Evolutionary conservation across 2,113 vertebrate genomes (phyloP), one percentile per base, ranked within the genome.

Genomic region (Salminus brasiliensis): DNA sequence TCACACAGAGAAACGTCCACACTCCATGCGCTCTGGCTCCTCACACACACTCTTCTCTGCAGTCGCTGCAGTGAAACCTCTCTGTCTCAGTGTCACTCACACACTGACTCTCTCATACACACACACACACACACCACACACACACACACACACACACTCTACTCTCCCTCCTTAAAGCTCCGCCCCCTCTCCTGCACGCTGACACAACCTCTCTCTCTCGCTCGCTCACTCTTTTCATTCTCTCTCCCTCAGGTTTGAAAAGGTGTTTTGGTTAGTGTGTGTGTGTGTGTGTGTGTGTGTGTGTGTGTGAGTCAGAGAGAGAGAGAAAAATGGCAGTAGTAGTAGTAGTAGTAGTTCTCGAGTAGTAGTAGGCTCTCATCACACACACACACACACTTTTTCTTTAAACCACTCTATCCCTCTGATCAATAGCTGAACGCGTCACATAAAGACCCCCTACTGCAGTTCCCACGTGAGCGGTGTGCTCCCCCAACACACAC

Each of bases 341-440:
- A n/a, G n/a, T n/a, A n/a, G n/a, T n/a, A n/a, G n/a, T n/a, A n/a
- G n/a, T n/a, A n/a, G n/a, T n/a, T n/a, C n/a, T n/a, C n/a, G n/a
- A n/a, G n/a, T n/a, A n/a, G n/a, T n/a, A n/a, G n/a, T n/a, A n/a
- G n/a, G n/a, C n/a, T n/a, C n/a, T n/a, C n/a, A 1, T 45, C 43
- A 15, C 12, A 15, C 72, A 39, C 57, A n/a, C n/a, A 29, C 47
- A 73, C 81, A 67, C 34, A 72, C 78, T 78, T 86, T n/a, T 8
- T 39, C 27, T 23, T 83, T 86, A 85, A 87, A 77, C 82, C n/a
- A n/a, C n/a, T 82, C 36, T 71, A 75, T 83, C 78, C 18, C 66
- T 66, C 47, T 85, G 86, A 93, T 90, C 89, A 89, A 88, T 90
- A 86, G 88, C 81, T n/a, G 67, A 45, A 81, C 83, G 78, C 79